Evolutionary conservation across 2,113 vertebrate genomes (phyloP).

Genomic region (Pithys albifrons): DNA sequence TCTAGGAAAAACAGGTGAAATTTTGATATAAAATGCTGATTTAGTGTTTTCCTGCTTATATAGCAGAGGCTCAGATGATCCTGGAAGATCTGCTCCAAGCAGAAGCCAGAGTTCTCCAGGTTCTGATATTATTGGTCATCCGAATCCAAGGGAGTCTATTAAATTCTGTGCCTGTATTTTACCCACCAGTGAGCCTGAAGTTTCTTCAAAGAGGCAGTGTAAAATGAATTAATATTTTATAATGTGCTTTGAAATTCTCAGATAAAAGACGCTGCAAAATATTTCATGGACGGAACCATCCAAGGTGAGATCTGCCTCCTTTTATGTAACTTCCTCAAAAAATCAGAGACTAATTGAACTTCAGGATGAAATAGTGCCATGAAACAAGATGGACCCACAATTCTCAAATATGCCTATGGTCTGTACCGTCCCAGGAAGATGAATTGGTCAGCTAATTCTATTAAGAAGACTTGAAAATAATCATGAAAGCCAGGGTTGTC

Average conservation of each 20-base stretch:
- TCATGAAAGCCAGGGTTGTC: background rate
- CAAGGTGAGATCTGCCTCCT: background rate
- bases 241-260: background rate
- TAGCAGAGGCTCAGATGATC: background rate
- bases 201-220: background rate
- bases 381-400: background rate
- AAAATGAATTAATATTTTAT: constrained; percentile 12
- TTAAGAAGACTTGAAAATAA: background rate
- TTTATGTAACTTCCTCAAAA: background rate
- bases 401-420: background rate
- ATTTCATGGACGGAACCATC: background rate
- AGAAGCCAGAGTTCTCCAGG: background rate
- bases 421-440: background rate
- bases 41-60: background rate
- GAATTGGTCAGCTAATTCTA: background rate
- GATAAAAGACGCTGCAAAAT: background rate
- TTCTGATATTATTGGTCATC: background rate
- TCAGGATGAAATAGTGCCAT: background rate
- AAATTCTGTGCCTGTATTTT: background rate
- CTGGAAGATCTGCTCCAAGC: background rate
- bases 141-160: background rate
- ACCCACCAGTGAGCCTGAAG: background rate
- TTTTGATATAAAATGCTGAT: background rate
- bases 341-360: background rate
- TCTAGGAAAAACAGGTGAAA: background rate